Percentiles rank a stretch among this genome's conserved stretches.
These are phyloP conservation scores for Columba guinea DNA, from an alignment of 2,797 vertebrate species.

Conservation along the genomic window DNA sequence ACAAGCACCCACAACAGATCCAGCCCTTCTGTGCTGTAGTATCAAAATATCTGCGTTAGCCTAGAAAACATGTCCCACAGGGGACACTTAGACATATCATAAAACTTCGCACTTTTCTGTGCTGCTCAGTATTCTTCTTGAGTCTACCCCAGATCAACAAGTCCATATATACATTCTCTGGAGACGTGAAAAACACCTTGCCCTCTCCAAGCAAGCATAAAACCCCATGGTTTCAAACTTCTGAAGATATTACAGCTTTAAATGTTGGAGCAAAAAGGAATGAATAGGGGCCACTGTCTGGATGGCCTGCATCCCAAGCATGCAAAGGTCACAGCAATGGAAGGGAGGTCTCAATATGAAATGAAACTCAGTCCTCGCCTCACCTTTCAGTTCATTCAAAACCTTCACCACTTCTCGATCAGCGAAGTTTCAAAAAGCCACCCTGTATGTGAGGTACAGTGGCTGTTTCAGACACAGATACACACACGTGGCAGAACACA, in stretches of 20 bases:
- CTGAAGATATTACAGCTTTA: not conserved
- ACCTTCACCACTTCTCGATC: not conserved
- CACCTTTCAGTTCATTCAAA: not conserved
- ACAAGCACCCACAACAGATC: not conserved
- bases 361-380: not conserved
- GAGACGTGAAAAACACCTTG: not conserved
- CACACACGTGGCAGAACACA: accelerated
- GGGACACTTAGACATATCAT: not conserved
- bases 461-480: not conserved
- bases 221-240: not conserved
- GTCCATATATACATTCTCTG: not conserved
- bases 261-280: not conserved
- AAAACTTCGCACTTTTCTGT: not conserved
- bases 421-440: not conserved
- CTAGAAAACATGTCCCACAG: not conserved
- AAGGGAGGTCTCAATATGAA: not conserved
- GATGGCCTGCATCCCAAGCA: not conserved
- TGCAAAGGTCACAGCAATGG: not conserved
- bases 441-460: not conserved
- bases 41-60: not conserved
- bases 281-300: not conserved
- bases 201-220: not conserved
- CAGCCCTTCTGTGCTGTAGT: not conserved
- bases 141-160: not conserved
- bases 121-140: not conserved